These are phyloP conservation scores for Phaethon lepturus DNA, from an alignment of 2,113 vertebrate species.

Conservation along the genomic window DNA sequence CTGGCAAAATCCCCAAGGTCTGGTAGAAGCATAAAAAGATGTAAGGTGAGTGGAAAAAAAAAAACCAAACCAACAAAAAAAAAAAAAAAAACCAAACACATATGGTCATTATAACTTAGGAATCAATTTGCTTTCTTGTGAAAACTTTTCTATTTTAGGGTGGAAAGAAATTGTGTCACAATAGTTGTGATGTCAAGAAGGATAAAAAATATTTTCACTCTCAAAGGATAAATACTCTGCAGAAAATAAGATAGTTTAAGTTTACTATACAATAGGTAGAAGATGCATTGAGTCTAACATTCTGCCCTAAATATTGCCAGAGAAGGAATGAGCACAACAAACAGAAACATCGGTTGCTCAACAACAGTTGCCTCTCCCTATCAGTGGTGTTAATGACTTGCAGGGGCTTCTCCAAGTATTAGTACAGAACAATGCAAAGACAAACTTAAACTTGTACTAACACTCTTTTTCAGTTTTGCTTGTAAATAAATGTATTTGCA, in stretches of 20 bases:
- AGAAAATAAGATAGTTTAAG: neutral
- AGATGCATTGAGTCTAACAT: neutral
- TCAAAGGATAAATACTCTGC: neutral
- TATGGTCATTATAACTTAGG: neutral
- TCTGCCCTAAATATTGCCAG: neutral
- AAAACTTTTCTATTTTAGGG: neutral
- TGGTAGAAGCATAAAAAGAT: neutral
- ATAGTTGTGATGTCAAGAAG: neutral
- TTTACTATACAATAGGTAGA: neutral
- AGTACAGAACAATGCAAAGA: neutral
- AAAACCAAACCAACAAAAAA: accelerated
- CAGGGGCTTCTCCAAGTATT: neutral
- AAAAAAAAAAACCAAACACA: neutral
- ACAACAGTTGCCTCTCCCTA: neutral
- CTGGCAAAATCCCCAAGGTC: neutral
- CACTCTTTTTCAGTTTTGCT: neutral
- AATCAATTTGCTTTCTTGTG: neutral
- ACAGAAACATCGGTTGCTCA: neutral
- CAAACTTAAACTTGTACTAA: neutral
- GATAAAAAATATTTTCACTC: neutral
- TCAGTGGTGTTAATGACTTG: neutral
- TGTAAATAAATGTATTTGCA: neutral
- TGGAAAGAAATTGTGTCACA: neutral
- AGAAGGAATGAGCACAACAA: neutral
- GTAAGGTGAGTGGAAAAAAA: neutral